These are phyloP conservation scores for Drosophila picticornis DNA, from an alignment of 2,888 invertebrate genomes.

Conservation along the genomic window DNA sequence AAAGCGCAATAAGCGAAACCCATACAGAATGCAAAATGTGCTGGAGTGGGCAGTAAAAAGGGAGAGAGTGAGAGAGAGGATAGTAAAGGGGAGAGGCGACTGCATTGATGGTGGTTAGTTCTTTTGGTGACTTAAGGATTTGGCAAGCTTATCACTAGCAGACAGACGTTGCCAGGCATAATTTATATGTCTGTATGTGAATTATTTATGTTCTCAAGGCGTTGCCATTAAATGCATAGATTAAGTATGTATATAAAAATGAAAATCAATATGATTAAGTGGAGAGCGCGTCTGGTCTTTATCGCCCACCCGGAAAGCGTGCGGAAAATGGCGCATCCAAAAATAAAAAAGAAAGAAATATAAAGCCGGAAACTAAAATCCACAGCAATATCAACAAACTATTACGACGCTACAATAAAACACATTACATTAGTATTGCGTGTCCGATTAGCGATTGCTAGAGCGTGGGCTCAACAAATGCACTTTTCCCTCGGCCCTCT, in stretches of 20 bases:
- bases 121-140: slow-evolving; percentile 41
- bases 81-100: slow-evolving; percentile 14
- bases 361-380: slow-evolving; percentile 56
- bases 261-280: slow-evolving; percentile 52
- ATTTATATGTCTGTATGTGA: slow-evolving; percentile 26
- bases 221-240: slow-evolving; percentile 37
- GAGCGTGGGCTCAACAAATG: slow-evolving; percentile 23
- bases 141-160: slow-evolving; percentile 51
- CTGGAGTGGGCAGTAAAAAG: neutral
- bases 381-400: slow-evolving; percentile 48
- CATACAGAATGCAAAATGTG: slow-evolving; percentile 45
- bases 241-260: neutral
- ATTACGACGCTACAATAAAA: slow-evolving; percentile 54
- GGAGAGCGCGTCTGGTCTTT: slow-evolving; percentile 44
- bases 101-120: slow-evolving; percentile 48
- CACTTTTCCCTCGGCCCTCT: slow-evolving; percentile 13
- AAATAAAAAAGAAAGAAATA: slow-evolving; percentile 9
- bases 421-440: slow-evolving; percentile 61
- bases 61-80: neutral
- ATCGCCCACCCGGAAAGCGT: slow-evolving; percentile 53
- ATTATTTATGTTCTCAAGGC: slow-evolving; percentile 8
- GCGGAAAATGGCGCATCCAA: slow-evolving; percentile 69
- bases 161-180: slow-evolving; percentile 15
- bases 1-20: slow-evolving; percentile 40
- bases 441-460: slow-evolving; percentile 45